Evolutionary conservation across 2,113 vertebrate genomes (phyloP), one percentile per base, ranked within the genome.

Genomic region (Nicator chloris): DNA sequence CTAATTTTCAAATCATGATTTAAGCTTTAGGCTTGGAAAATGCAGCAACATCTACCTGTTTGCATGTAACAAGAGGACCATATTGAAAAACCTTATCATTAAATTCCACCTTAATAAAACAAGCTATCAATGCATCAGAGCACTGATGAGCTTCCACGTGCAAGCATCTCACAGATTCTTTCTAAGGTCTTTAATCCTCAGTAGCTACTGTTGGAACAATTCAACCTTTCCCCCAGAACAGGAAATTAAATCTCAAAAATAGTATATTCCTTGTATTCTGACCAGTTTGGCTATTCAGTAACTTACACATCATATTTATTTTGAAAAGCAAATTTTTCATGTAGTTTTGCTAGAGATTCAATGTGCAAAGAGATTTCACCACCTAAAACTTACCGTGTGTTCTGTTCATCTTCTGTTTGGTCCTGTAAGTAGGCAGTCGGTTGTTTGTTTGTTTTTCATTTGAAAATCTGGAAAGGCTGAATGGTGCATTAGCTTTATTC

Each of bases 21-120:
- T 71, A 84, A 91, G 64, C 44, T 76, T 83, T 49, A 81, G 80
- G 24, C 61, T 51, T 90, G 51, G 56, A 94, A 93, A 95, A 94
- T 71, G 75, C 26, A 90, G 68, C 81, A 86, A 31, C 35, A 44
- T 71, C 77, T 90, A 64, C 37, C 49, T 50, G 47, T 39, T 49
- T 68, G 49, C 92, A 64, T 19, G 12, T 60, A 90, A 50, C 37
- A 78, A 35, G 63, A 90, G 54, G 9, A 63, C n/a, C 37, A 53
- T 51, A 75, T 83, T 88, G 85, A 91, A 84, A 73, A 66, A 53
- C 37, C 79, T 94, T 75, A 81, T 92, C n/a, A 78, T n/a, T n/a
- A 83, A 90, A 93, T 86, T 86, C 79, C 53, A 57, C 57, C 57
- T 91, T 63, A 94, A 95, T 93, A 92, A 96, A 93, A 81, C 47